Base-by-base conservation (phyloP, 2,797 vertebrate genomes). In the Chaetodon trifasciatus region DNA sequence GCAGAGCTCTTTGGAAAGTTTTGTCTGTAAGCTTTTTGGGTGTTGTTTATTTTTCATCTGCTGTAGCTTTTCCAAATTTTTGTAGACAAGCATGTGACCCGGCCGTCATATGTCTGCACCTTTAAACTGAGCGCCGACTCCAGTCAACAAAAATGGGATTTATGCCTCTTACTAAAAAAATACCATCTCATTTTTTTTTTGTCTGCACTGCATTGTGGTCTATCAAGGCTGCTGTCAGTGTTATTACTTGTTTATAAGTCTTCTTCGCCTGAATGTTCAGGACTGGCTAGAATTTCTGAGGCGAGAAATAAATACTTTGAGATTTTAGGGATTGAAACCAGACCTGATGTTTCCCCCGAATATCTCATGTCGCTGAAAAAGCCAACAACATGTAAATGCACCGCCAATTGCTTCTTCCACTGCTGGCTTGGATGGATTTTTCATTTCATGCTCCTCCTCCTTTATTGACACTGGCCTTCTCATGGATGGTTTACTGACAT, bases 381-480 rank as follows among this genome's bases (percentile, higher is more conserved):
- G 8, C 74, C 17, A 62, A 63, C 3, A 50, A 62, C 49, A 37
- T 19, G 46, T 15, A 57, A 60, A 73, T 23, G 49, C n/a, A 32
- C 23, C 3, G 9, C 16, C 40, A 57, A 28, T 23, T 49, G 42
- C 6, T 3, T 68, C 79, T 57, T 57, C n/a, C 56, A 66, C 13
- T 2, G 35, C 39, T 15, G 55, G 19, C 63, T 37, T 53, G 39
- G 47, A 83, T 79, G 76, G 69, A 53, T 74, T 86, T 87, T 77
- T 82, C 71, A 80, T 87, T 84, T 85, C 64, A 79, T 82, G 74
- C 68, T 67, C 75, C 75, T 88, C 84, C 77, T 85, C 76, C 44
- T 79, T 61, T 79, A 82, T 85, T 74, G 72, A 86, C 82, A 71
- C 42, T 4, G 65, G 63, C 63, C 80, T 37, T 85, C 78, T 84